Base-by-base conservation (phyloP, 64 coral and sea anemone species). In the Stylophora pistillata region DNA sequence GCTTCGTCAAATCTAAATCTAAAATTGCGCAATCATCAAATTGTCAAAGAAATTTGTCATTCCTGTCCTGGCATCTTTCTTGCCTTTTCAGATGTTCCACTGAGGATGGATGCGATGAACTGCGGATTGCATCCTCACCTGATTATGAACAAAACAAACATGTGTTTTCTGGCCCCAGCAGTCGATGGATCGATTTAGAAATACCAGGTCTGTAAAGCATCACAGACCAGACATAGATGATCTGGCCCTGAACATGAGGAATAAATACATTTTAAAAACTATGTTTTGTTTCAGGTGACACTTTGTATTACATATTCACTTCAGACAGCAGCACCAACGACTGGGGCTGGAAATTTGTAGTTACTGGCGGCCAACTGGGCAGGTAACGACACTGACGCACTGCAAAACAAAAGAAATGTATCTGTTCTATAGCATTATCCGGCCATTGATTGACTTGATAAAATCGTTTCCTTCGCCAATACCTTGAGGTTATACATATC, bases 261-360 rank as follows among this genome's bases (percentile, higher is more conserved):
- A 47, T 47, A 47, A 47, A 47, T 47, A 47, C 37, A 47, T 47
- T 47, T 47, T 47, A 4, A 47, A 47, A 47, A 47, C 37, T 2
- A 18, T 13, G 0, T 86, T 25, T 56, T 23, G 1, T 72, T 70
- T 72, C 72, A 99, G 97, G 97, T 85, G 97, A 99, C 63, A 91
- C 85, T 10, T 63, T 99, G 27, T 91, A 99, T 74, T 99, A 90
- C 60, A 74, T 79, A 37, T 99, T 99, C 63, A 95, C 81, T 20
- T 95, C 97, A 61, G 97, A 99, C 63, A 95, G 90, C 53, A 99
- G 87, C 62, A 99, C 94, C 71, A 99, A 90, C 34, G 97, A 99
- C 78, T 99, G 97, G 97, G 97, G 97, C 10, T 99, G 93, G 93
- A 99, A 99, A 74, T 99, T 99, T 81, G 90, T 95, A 16, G 97